Evolutionary conservation across 2,797 vertebrate genomes (phyloP), one percentile per base, ranked within the genome.

Genomic region (Ispidina lecontei): DNA sequence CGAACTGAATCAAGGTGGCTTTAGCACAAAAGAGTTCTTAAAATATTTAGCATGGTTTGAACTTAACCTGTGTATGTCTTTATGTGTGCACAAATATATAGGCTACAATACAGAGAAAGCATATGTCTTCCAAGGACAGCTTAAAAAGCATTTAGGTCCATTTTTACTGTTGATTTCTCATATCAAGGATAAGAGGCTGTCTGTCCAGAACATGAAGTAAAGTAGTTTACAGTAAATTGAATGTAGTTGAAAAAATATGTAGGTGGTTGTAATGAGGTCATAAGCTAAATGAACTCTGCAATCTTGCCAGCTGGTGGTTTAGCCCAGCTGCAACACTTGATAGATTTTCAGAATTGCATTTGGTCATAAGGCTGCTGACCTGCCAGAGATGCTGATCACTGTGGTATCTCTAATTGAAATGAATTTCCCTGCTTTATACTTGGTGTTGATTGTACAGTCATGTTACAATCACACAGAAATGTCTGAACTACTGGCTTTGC

Each of bases 11-110:
- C 64, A 96, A 88, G 65, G 83, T 77, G 54, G 19, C 71, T 96
- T 96, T 65, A 59, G 79, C 82, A 91, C 73, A 91, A 90, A 93
- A 90, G 84, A 83, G 18, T 67, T 89, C 18, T 67, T 29, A 43
- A 96, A 94, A 78, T 90, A 97, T 93, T 95, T 95, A 90, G 89
- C 95, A 94, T 97, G 95, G 95, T 96, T 96, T 94, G 91, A 96
- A 93, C 76, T 91, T 96, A 92, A 93, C 75, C 79, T 79, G 43
- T 87, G 62, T 91, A 65, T 85, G 81, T 95, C 80, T 89, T 71
- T 77, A 37, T 94, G 68, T 39, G 75, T 85, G 88, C 91, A 92
- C 81, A 4, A 41, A 68, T 73, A 85, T 3, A 43, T 59, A 64
- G 65, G 41, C 28, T 74, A 79, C 49, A 51, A 70, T 41, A 33